These are phyloP conservation scores for Cettia cetti DNA, from an alignment of 2,113 vertebrate species.

Conservation along the genomic window DNA sequence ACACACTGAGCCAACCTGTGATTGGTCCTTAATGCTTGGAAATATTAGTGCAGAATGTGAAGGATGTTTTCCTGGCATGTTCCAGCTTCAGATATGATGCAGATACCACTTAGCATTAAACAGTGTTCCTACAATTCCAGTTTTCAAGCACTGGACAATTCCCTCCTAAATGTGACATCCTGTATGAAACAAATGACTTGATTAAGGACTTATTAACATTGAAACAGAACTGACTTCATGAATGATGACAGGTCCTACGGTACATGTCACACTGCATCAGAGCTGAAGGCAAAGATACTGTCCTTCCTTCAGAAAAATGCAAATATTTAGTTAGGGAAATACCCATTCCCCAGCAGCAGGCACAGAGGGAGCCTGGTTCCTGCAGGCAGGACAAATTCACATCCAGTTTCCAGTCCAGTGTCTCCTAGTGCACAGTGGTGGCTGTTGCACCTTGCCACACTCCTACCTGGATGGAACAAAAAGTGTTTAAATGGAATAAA, in stretches of 20 bases:
- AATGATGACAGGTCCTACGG: slow-evolving; percentile 52
- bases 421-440: not conserved
- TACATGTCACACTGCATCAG: slow-evolving; percentile 48
- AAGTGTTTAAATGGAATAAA: not conserved
- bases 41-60: not conserved
- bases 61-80: slow-evolving; percentile 48
- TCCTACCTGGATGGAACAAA: not conserved
- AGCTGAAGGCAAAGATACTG: slow-evolving; percentile 25
- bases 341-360: not conserved
- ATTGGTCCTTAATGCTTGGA: slow-evolving; percentile 32
- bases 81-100: slow-evolving; percentile 27
- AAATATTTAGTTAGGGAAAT: not conserved
- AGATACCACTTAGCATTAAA: slow-evolving; percentile 43
- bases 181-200: slow-evolving; percentile 64
- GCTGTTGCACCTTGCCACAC: not conserved
- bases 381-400: not conserved
- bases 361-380: not conserved
- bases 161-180: slow-evolving; percentile 61
- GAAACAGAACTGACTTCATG: slow-evolving; percentile 57
- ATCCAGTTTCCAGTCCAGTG: not conserved
- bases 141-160: slow-evolving; percentile 46
- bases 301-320: slow-evolving; percentile 1
- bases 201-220: slow-evolving; percentile 67
- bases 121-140: slow-evolving; percentile 31
- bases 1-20: slow-evolving; percentile 3